Base-by-base conservation (phyloP, 2,113 vertebrate species). In the Raja brachyura region DNA sequence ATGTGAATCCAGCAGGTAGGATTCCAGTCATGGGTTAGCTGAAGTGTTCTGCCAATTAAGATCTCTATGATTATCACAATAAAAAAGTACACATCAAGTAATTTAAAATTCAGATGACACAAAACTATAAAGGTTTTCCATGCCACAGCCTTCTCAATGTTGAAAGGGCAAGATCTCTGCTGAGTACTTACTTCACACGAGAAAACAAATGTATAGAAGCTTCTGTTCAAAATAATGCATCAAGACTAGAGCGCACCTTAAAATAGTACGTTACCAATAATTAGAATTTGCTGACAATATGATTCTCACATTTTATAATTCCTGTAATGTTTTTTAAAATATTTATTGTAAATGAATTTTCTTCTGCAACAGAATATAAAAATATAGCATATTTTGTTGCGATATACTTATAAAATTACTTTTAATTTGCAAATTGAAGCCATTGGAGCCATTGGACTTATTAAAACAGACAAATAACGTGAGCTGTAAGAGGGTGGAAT, bases 251-350 rank as follows among this genome's bases (percentile, higher is more conserved):
- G 16, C 18, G 70, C 16, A 73, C 18, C 70, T 73, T 73, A 73
- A 18, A 22, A 20, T 22, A 20, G 63, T 66, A 66, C 63, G 0
- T 66, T 10, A 73, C 70, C 70, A 73, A 73, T 18, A 73, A 66
- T 61, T 90, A 68, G 59, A 90, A 90, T 31, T 66, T 66, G 85
- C 61, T 90, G 85, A 90, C 85, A 90, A 11, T 13, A 66, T 66
- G 20, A 20, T 83, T 83, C 31, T 90, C 61, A 90, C n/a, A 18
- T 68, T 68, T 20, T 81, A 81, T 11, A 25, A 83, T 59, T 83
- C 8, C 16, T 0, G 33, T 68, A 68, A 9, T 5, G 14, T 33
- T 90, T 68, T 90, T 90, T 16, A 68, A 33, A 68, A 68, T 31
- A 66, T 16, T 90, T 90, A 31, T 61, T 66, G 54, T 59, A 18